These are phyloP conservation scores for Saccopteryx bilineata DNA, from an alignment of 2,113 vertebrate species.

Conservation along the genomic window DNA sequence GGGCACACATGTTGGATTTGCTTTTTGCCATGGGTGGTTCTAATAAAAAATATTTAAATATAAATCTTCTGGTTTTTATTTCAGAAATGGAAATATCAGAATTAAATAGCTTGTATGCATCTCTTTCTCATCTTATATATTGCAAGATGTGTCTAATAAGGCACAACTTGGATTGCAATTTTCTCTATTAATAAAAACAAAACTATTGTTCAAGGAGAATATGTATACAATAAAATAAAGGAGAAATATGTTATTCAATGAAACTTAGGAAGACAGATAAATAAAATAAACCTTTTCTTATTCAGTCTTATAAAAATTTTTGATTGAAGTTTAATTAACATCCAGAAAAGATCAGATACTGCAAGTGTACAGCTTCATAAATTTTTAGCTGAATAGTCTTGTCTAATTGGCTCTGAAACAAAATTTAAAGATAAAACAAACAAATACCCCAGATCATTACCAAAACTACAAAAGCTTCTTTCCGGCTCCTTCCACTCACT, in stretches of 20 bases:
- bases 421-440: not conserved
- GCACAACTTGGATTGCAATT: conserved; percentile 71
- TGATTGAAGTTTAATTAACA: conserved; percentile 5
- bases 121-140: conserved; percentile 35
- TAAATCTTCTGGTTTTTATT: conserved; percentile 69
- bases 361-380: not conserved
- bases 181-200: conserved; percentile 65
- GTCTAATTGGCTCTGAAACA: not conserved
- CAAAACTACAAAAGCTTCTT: not conserved
- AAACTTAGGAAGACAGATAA: not conserved
- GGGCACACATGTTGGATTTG: not conserved
- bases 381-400: not conserved
- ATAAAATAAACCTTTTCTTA: not conserved
- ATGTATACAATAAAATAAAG: conserved; percentile 34
- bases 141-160: conserved; percentile 46
- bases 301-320: not conserved
- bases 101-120: conserved; percentile 63
- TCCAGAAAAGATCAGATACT: not conserved
- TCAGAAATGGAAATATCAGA: conserved; percentile 73
- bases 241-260: not conserved
- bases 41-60: conserved; percentile 66
- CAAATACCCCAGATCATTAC: not conserved
- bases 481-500: not conserved
- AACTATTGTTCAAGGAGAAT: conserved; percentile 63
- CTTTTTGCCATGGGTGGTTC: conserved; percentile 25